These are phyloP conservation scores for Himalopsyche japonica DNA, from an alignment of 2,888 invertebrate species.

Conservation along the genomic window DNA sequence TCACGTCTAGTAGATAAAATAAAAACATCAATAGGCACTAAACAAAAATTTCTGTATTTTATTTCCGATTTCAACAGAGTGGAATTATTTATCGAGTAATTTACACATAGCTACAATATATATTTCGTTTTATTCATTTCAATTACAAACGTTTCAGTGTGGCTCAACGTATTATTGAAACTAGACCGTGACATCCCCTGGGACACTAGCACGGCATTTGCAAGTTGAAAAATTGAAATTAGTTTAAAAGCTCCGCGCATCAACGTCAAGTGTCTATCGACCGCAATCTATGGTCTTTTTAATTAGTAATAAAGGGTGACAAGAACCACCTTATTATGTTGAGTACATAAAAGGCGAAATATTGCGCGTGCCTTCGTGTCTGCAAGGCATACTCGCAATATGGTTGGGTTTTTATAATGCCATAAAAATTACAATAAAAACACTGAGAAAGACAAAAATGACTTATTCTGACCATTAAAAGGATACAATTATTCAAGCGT, in stretches of 20 bases:
- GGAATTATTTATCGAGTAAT: not conserved
- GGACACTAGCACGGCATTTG: constrained; percentile 14
- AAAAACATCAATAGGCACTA: too few relatives aligned
- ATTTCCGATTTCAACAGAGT: too few relatives aligned
- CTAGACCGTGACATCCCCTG: not conserved
- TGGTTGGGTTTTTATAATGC: too few relatives aligned
- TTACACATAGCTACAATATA: not conserved
- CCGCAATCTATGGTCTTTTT: constrained; percentile 32
- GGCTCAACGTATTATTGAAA: not conserved
- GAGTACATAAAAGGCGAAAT: not conserved
- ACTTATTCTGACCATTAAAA: too few relatives aligned
- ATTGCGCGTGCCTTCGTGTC: not conserved
- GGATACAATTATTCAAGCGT: too few relatives aligned
- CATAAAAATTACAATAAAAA: too few relatives aligned
- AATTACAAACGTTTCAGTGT: not conserved
- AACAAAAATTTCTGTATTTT: too few relatives aligned
- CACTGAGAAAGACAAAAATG: too few relatives aligned
- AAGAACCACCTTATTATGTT: not conserved
- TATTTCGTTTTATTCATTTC: not conserved
- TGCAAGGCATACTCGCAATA: too few relatives aligned
- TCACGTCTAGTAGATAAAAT: too few relatives aligned
- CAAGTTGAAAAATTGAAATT: constrained; percentile 36
- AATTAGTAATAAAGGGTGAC: constrained; percentile 36
- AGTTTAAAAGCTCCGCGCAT: constrained; percentile 32
- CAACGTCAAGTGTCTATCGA: constrained; percentile 17